Conservation (phyloP, 2,797 vertebrate genomes). For the Parambassis ranga region DNA sequence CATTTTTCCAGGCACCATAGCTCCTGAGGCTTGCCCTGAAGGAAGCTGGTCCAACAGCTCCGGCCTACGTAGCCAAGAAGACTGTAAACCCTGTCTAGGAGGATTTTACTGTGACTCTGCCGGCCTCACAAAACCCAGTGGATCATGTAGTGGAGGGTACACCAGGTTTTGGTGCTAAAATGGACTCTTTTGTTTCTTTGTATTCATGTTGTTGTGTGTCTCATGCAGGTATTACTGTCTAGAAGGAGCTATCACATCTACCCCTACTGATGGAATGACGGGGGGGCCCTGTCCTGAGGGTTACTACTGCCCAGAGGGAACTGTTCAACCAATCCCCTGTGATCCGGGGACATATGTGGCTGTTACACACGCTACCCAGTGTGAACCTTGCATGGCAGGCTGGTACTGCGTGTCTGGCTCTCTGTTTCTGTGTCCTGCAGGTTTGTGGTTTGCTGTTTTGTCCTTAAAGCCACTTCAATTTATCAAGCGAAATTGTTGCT, state of each 20-base stretch:
- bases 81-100: slow-evolving; percentile 82
- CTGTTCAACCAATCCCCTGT: slow-evolving; percentile 74
- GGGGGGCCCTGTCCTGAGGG: slow-evolving; percentile 81
- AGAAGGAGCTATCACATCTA: slow-evolving; percentile 65
- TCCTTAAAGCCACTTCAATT: not conserved
- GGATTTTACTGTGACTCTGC: slow-evolving; percentile 81
- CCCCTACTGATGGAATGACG: slow-evolving; percentile 73
- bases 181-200: not conserved
- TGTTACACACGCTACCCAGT: slow-evolving; percentile 72
- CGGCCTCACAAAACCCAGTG: slow-evolving; percentile 76
- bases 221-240: slow-evolving; percentile 83
- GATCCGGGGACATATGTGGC: slow-evolving; percentile 81
- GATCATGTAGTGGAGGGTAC: slow-evolving; percentile 84
- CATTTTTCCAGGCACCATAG: slow-evolving; percentile 72
- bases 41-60: slow-evolving; percentile 85
- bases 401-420: slow-evolving; percentile 83
- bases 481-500: not conserved
- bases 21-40: slow-evolving; percentile 79
- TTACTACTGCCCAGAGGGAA: slow-evolving; percentile 83
- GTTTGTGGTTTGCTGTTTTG: slow-evolving; percentile 70
- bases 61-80: slow-evolving; percentile 67
- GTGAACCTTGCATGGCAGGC: slow-evolving; percentile 83
- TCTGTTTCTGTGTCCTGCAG: slow-evolving; percentile 83
- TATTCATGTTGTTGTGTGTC: not conserved
- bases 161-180: not conserved